phyloP scores from a whole-genome alignment of 2,888 invertebrate species.

The Oeneis ivallda region DNA sequence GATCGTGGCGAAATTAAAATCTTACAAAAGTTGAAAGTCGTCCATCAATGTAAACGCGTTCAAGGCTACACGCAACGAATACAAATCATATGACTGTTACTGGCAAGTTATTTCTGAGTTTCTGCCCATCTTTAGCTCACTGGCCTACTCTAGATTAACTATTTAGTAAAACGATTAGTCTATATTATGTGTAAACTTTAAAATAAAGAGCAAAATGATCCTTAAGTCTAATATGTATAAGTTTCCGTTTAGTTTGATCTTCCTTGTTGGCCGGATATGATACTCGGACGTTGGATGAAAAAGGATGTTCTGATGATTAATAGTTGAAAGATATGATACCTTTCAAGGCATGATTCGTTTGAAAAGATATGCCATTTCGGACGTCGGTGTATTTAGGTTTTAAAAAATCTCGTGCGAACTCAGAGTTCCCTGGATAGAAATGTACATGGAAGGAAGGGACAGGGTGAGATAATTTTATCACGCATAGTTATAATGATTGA shows the following conservation, averaged over 20 bases:
- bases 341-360: too few species aligned
- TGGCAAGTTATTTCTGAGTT: slow-evolving; percentile 27
- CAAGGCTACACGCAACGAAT: slow-evolving; percentile 46
- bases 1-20: too few species aligned
- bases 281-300: background rate
- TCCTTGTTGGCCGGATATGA: background rate
- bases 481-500: too few species aligned
- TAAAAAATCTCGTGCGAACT: too few species aligned
- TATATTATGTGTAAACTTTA: background rate
- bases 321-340: slow-evolving; percentile 11
- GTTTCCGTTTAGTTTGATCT: background rate
- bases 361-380: background rate
- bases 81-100: slow-evolving; percentile 42
- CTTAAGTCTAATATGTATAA: background rate
- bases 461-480: too few species aligned
- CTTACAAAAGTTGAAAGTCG: slow-evolving; percentile 1
- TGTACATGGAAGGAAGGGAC: too few species aligned
- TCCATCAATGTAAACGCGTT: slow-evolving; percentile 38
- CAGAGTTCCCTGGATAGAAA: too few species aligned
- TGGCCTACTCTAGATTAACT: slow-evolving; percentile 34
- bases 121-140: slow-evolving; percentile 26
- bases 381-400: too few species aligned
- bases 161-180: slow-evolving; percentile 8
- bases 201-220: background rate
- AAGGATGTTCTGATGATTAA: slow-evolving; percentile 12